Conservation (phyloP, 2,888 invertebrate species). For the Iselma pallidipennis region DNA sequence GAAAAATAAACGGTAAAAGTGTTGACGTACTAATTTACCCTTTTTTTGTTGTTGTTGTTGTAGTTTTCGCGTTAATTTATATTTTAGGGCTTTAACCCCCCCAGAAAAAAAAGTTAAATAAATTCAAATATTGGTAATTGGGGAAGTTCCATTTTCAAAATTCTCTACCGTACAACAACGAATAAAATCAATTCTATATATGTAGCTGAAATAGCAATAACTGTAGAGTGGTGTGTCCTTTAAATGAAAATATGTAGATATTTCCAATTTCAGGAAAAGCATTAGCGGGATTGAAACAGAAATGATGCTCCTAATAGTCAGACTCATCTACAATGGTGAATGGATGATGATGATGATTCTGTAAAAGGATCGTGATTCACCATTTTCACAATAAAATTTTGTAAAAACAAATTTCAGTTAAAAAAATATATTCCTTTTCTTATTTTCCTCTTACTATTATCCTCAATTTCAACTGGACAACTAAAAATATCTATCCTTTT, state of each 20-base stretch:
- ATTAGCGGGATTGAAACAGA: constrained; percentile 27
- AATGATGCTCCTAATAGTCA: not conserved
- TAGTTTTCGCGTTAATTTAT: too few relatives aligned
- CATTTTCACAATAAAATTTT: not conserved
- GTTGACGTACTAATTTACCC: too few relatives aligned
- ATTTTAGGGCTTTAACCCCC: too few relatives aligned
- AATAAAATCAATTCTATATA: not conserved
- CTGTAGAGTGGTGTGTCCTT: not conserved
- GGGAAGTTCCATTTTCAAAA: not conserved
- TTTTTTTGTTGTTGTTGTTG: too few relatives aligned
- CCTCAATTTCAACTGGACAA: not conserved
- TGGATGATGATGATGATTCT: not conserved
- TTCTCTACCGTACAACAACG: not conserved
- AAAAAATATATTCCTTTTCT: not conserved
- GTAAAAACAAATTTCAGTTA: not conserved
- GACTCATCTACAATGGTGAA: not conserved
- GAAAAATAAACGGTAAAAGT: too few relatives aligned
- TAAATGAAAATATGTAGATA: constrained; percentile 31
- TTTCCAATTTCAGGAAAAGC: constrained; percentile 37
- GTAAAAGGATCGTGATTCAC: not conserved
- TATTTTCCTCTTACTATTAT: not conserved
- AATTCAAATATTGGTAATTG: too few relatives aligned
- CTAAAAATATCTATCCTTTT: not conserved
- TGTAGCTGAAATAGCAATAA: not conserved
- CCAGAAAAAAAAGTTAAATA: too few relatives aligned